Evolutionary conservation across 2,113 vertebrate species (phyloP).

Genomic region (Hystrix cristata): DNA sequence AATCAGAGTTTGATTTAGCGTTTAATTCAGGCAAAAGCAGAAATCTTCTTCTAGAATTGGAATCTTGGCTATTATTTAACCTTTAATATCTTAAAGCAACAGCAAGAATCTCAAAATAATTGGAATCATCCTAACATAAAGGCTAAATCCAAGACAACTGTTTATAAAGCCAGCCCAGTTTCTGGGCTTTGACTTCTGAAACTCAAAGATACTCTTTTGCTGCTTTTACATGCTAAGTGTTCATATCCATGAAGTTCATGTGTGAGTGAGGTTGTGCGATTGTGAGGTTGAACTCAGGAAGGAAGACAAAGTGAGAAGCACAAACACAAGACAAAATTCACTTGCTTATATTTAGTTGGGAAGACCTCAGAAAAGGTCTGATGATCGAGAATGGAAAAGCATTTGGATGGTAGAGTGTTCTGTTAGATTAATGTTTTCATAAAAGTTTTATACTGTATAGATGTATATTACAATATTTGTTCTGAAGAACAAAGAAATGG

Average conservation of each 20-base stretch:
- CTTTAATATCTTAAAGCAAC: background rate
- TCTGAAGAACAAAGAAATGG: background rate
- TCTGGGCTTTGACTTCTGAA: background rate
- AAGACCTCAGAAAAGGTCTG: background rate
- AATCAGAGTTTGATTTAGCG: background rate
- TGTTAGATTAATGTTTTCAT: background rate
- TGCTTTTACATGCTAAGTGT: background rate
- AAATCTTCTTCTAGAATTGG: background rate
- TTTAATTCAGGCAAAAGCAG: conserved; percentile 25
- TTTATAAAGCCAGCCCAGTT: background rate
- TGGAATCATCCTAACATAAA: background rate
- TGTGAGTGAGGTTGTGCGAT: background rate
- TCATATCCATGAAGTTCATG: background rate
- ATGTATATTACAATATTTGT: background rate
- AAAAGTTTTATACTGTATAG: background rate
- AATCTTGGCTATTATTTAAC: background rate
- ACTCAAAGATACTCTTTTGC: background rate
- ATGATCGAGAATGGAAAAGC: background rate
- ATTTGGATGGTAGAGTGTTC: background rate
- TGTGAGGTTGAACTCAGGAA: background rate
- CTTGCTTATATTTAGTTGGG: background rate
- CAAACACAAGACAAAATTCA: background rate
- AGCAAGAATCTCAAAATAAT: background rate
- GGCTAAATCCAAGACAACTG: background rate
- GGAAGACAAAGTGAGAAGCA: background rate